A percentile compares a stretch with the other conserved stretches of the same genome.
phyloP scores from a whole-genome alignment of 2,113 vertebrate species.

The Piaya cayana region DNA sequence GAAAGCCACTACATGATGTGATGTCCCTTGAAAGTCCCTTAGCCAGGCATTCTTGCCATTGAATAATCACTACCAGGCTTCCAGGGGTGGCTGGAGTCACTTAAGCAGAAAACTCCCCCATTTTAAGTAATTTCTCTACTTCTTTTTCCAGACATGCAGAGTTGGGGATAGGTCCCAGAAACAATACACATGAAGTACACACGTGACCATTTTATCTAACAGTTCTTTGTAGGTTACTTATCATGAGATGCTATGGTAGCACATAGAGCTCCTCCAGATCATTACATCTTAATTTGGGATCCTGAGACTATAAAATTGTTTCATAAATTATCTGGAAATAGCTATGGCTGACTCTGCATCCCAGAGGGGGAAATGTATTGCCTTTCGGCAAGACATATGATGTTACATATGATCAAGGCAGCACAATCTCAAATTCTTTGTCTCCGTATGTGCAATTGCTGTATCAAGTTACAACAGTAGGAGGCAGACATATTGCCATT shows the following conservation, averaged over 20 bases:
- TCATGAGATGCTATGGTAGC: neutral
- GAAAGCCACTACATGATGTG: neutral
- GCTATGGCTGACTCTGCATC: conserved; percentile 4
- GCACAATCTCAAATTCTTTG: neutral
- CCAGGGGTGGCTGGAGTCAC: neutral
- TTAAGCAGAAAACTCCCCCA: neutral
- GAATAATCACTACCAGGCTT: neutral
- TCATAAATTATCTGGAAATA: neutral
- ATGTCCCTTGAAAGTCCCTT: neutral
- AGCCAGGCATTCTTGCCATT: neutral
- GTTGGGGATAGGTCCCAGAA: neutral
- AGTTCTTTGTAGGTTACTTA: neutral
- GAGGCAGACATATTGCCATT: neutral
- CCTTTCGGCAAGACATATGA: conserved; percentile 12
- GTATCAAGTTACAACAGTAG: neutral
- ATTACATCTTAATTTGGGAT: conserved; percentile 18
- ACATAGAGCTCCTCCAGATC: neutral
- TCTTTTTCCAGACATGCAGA: neutral
- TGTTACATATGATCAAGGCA: neutral
- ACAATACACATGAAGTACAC: rapidly evolving
- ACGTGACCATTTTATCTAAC: neutral
- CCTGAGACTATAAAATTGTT: neutral
- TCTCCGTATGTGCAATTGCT: neutral
- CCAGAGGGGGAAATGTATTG: neutral
- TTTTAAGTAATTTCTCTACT: neutral